These are phyloP conservation scores for Nasonovia ribisnigri DNA, from an alignment of 2,888 invertebrate species.

Conservation along the genomic window DNA sequence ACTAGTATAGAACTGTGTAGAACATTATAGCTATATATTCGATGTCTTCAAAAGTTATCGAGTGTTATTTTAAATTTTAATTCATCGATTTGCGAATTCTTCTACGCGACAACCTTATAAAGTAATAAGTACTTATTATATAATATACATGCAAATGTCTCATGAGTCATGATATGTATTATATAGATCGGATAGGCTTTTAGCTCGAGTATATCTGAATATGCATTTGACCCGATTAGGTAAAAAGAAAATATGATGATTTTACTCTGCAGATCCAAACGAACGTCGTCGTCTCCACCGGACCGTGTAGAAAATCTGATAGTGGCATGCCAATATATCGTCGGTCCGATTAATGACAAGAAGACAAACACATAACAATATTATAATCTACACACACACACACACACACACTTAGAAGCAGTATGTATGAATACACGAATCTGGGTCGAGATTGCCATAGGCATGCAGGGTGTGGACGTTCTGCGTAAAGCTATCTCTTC, in stretches of 20 bases:
- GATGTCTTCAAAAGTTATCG: not conserved
- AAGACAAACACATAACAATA: not conserved
- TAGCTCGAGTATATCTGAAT: not conserved
- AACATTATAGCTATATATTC: too few relatives aligned
- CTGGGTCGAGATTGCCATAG: conserved; percentile 5
- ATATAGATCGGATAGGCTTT: not conserved
- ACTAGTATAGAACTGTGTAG: too few relatives aligned
- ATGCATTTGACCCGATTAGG: not conserved
- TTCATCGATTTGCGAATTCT: not conserved
- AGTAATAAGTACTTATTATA: not conserved
- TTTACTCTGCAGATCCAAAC: not conserved
- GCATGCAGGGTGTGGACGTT: not conserved
- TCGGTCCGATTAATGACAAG: conserved; percentile 7
- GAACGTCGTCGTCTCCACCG: not conserved
- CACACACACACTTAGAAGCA: not conserved
- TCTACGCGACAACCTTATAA: not conserved
- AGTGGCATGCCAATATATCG: not conserved
- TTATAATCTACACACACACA: not conserved
- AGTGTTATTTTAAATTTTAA: not conserved
- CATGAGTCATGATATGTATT: not conserved
- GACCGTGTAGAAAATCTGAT: conserved; percentile 36
- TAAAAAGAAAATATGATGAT: not conserved
- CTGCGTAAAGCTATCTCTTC: not conserved
- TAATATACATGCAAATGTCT: not conserved
- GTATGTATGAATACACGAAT: not conserved